Conservation (phyloP, 2,113 vertebrate genomes). For the Cebidichthys violaceus region DNA sequence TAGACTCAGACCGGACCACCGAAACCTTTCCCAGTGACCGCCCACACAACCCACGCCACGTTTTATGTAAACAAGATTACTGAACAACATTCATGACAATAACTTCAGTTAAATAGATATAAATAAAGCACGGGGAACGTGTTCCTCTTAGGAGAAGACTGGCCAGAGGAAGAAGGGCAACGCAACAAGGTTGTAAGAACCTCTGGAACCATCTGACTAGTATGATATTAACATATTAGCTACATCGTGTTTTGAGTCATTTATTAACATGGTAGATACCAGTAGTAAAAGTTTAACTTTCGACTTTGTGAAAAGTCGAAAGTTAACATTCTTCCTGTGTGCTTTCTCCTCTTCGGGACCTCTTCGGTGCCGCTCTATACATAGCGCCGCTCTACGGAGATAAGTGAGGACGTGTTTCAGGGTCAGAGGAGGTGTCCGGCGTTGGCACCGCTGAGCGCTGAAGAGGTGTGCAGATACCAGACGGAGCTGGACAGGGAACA, state of each 20-base stretch:
- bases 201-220: no score
- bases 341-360: neutral
- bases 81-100: neutral
- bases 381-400: constrained; percentile 28
- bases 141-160: no score
- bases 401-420: constrained; percentile 31
- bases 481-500: constrained; percentile 9
- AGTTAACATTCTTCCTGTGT: neutral
- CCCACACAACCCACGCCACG: no score
- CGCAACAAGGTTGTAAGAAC: no score
- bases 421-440: constrained; percentile 45
- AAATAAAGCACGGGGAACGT: no score
- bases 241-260: no score
- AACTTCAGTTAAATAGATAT: neutral
- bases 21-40: neutral
- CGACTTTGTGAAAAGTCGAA: no score
- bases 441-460: constrained; percentile 22
- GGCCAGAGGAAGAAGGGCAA: no score
- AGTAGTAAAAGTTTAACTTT: neutral
- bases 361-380: constrained; percentile 5
- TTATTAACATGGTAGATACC: no score
- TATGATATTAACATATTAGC: no score
- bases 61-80: neutral
- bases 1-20: neutral
- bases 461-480: constrained; percentile 39